Base-by-base conservation (phyloP, 2,797 vertebrate genomes). In the Buceros bicornis region DNA sequence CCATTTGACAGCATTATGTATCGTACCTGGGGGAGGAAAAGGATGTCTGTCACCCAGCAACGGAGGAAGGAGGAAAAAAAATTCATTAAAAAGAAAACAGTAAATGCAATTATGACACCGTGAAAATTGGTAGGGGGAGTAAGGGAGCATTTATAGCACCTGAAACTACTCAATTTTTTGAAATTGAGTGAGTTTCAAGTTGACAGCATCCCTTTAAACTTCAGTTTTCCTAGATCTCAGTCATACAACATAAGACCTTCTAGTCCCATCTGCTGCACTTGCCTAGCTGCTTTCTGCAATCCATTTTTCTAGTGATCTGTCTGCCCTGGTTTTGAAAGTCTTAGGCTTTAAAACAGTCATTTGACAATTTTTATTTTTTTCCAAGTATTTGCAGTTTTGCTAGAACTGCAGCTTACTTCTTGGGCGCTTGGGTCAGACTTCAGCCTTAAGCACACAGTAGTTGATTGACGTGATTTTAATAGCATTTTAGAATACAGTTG, bases 401-500 rank as follows among this genome's bases (percentile, higher is more conserved):
- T 67, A 31, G 72, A 87, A 65, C 77, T 60, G 53, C 93, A 89
- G 2, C 80, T 58, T 89, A 0, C 87, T 94, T 85, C 93, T 73
- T 79, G 92, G 78, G 79, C 76, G 50, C 86, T 87, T 47, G 2
- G 93, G 88, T 96, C 94, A 94, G 47, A 90, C 96, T 96, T 94
- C 94, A 96, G 64, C 87, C 89, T 95, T 80, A 92, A 90, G 89
- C 91, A 93, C 93, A 87, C 80, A 62, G 11, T 17, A 29, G 91
- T 82, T 96, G 85, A 97, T 86, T 97, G 97, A 97, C 24, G 0
- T 89, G 84, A 95, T 97, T 97, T 98, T 98, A 98, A 98, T 97
- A 98, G 94, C 97, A 88, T 98, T 97, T 97, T 97, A 97, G 97
- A 97, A 98, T 97, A 97, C 97, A 98, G 91, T 98, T 98, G 98